A percentile compares a stretch with the other conserved stretches of the same genome.
Evolutionary conservation across 92 coral and sea anemone species (phyloP).

Genomic region (Isaurus tuberculatus): DNA sequence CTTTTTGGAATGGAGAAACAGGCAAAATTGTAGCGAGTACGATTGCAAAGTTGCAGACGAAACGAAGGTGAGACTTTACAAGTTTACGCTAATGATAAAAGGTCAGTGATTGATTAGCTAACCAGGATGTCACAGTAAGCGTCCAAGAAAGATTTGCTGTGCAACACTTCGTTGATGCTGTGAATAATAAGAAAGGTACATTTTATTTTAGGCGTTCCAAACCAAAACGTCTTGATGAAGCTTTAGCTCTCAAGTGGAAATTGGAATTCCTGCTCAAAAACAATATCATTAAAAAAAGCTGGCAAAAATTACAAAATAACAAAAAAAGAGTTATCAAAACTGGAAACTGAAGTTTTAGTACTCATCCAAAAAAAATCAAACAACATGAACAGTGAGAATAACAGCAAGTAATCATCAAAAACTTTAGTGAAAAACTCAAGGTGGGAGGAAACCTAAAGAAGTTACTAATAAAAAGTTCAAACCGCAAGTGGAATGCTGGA

Average conservation of each 20-base stretch:
- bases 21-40: slow-evolving; percentile 56
- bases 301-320: slow-evolving; percentile 11
- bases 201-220: too few relatives aligned
- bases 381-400: slow-evolving; percentile 12
- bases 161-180: slow-evolving; percentile 34
- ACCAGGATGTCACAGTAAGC: slow-evolving; percentile 3
- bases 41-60: slow-evolving; percentile 50
- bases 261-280: slow-evolving; percentile 54
- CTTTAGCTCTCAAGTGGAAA: slow-evolving; percentile 33
- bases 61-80: slow-evolving; percentile 55
- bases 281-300: neutral
- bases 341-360: slow-evolving; percentile 1
- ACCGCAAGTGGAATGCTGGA: neutral
- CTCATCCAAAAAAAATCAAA: slow-evolving; percentile 8
- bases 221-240: too few relatives aligned
- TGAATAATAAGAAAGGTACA: slow-evolving; percentile 22
- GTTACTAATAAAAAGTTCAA: neutral
- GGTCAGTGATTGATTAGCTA: slow-evolving; percentile 32
- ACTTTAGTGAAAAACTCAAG: slow-evolving; percentile 14
- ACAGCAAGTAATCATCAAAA: slow-evolving; percentile 15
- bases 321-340: slow-evolving; percentile 13
- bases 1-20: slow-evolving; percentile 60
- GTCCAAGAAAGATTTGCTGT: slow-evolving; percentile 28
- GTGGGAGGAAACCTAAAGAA: neutral
- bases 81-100: slow-evolving; percentile 22